These are phyloP conservation scores for Furcula furcula DNA, from an alignment of 2,888 invertebrate species.

Conservation along the genomic window DNA sequence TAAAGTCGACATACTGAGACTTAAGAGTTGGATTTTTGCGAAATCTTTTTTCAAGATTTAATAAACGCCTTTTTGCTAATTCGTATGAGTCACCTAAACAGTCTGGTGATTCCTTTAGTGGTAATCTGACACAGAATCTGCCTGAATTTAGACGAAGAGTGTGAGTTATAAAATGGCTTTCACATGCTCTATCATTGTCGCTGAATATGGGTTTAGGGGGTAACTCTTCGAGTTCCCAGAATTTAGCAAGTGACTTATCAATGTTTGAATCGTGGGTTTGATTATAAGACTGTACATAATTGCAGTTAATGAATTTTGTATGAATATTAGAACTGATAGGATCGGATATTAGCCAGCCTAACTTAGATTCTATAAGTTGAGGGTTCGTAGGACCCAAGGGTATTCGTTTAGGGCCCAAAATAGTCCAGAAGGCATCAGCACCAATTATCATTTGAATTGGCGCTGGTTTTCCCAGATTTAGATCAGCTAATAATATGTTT, in stretches of 20 bases:
- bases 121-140: slow-evolving; percentile 20
- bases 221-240: slow-evolving; percentile 27
- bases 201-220: slow-evolving; percentile 9
- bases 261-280: neutral
- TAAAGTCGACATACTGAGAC: slow-evolving; percentile 15
- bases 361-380: slow-evolving; percentile 14
- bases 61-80: slow-evolving; percentile 21
- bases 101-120: slow-evolving; percentile 1
- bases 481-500: slow-evolving; percentile 8
- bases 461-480: slow-evolving; percentile 4
- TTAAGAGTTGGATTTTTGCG: slow-evolving; percentile 11
- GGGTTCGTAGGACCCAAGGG: slow-evolving; percentile 18
- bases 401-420: slow-evolving; percentile 18
- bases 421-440: slow-evolving; percentile 10
- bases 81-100: slow-evolving; percentile 20
- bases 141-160: slow-evolving; percentile 10
- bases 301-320: slow-evolving; percentile 4
- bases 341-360: slow-evolving; percentile 32
- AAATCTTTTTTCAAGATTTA: slow-evolving; percentile 17
- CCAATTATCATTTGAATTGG: slow-evolving; percentile 1
- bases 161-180: slow-evolving; percentile 19
- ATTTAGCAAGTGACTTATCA: slow-evolving; percentile 14
- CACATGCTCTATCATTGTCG: slow-evolving; percentile 15
- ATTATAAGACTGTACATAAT: slow-evolving; percentile 2
- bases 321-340: slow-evolving; percentile 7